Conservation (phyloP, 2,888 invertebrate species). For the Pedicia rivosa region DNA sequence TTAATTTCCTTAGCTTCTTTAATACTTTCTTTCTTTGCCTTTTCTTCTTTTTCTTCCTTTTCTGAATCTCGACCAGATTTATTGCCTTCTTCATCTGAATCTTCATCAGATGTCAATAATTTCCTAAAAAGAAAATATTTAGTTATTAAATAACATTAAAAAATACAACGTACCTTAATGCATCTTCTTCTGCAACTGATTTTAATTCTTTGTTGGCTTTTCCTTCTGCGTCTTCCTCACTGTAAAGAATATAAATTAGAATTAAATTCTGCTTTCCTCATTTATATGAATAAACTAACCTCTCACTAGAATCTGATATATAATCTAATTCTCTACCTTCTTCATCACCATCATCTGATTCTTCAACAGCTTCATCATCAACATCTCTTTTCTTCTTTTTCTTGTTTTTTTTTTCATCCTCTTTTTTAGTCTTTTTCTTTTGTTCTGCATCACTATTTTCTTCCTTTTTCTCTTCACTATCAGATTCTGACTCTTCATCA, state of each 20-base stretch:
- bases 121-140: constrained; percentile 35
- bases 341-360: constrained; percentile 94
- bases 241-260: too few relatives aligned
- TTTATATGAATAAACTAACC: too few relatives aligned
- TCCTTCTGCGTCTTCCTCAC: constrained; percentile 53
- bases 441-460: constrained; percentile 40
- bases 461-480: constrained; percentile 46
- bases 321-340: constrained; percentile 92
- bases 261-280: too few relatives aligned
- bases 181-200: constrained; percentile 83
- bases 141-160: constrained; percentile 13
- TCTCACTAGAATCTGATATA: constrained; percentile 73
- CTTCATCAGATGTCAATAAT: constrained; percentile 74
- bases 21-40: constrained; percentile 52
- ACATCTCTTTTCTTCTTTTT: constrained; percentile 68
- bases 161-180: constrained; percentile 35
- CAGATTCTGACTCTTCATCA: constrained; percentile 64
- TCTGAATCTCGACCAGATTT: constrained; percentile 58
- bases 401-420: constrained; percentile 34
- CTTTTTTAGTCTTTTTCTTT: constrained; percentile 45
- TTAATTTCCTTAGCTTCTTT: constrained; percentile 32
- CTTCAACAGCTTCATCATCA: constrained; percentile 83
- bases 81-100: constrained; percentile 70
- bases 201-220: constrained; percentile 70
- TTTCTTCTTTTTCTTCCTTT: constrained; percentile 56